phyloP scores from a whole-genome alignment of 2,888 invertebrate genomes.

The Andrena bicolor region DNA sequence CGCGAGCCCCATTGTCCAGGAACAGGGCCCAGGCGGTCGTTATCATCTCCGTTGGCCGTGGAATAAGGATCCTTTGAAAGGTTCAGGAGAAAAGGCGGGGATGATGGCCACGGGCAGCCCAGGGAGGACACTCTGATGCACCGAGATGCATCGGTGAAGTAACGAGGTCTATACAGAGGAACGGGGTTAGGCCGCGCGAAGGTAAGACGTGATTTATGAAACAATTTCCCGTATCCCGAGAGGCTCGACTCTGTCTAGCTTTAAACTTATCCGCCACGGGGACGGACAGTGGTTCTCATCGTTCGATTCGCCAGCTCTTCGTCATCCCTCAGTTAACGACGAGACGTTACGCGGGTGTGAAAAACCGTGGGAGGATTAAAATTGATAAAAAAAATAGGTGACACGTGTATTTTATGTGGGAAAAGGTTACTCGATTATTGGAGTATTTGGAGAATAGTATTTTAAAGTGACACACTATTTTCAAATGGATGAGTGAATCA shows the following conservation, averaged over 20 bases:
- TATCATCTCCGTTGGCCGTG: slow-evolving; percentile 56
- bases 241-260: slow-evolving; percentile 39
- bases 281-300: slow-evolving; percentile 30
- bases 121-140: not conserved
- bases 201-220: slow-evolving; percentile 70
- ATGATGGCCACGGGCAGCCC: slow-evolving; percentile 16
- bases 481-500: too few species aligned
- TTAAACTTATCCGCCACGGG: slow-evolving; percentile 46
- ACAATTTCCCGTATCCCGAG: slow-evolving; percentile 63
- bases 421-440: too few species aligned
- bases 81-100: slow-evolving; percentile 33
- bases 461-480: too few species aligned
- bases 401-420: too few species aligned
- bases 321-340: not conserved
- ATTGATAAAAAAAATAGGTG: not conserved
- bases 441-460: too few species aligned
- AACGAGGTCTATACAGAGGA: slow-evolving; percentile 59
- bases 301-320: not conserved
- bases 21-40: slow-evolving; percentile 46
- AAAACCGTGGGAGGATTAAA: not conserved
- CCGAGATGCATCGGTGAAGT: slow-evolving; percentile 48
- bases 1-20: slow-evolving; percentile 47
- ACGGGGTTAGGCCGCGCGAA: slow-evolving; percentile 44
- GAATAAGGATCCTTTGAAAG: slow-evolving; percentile 58
- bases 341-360: not conserved